Percentiles rank a stretch among this genome's conserved stretches.
phyloP scores from a whole-genome alignment of 2,888 invertebrate genomes.

The Nephrotoma flavescens region DNA sequence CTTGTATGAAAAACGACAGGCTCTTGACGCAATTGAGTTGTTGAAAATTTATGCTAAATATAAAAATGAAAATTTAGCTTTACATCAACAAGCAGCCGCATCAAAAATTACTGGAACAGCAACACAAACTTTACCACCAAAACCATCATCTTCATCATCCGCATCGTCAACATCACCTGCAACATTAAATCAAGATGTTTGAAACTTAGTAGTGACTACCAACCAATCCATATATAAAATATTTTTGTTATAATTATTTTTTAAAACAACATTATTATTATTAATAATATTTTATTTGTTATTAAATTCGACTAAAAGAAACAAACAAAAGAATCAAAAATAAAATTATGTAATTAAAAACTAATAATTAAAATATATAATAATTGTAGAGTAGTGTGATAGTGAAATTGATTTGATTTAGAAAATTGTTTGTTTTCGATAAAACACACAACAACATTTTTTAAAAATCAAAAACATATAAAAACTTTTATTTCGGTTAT shows the following conservation, averaged over 20 bases:
- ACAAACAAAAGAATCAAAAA: neutral
- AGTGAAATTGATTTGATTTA: neutral
- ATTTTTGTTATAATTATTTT: neutral
- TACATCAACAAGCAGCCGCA: conserved; percentile 30
- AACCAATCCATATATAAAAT: neutral
- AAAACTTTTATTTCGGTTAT: neutral
- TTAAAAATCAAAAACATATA: neutral
- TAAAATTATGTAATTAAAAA: neutral
- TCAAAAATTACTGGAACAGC: conserved; percentile 28
- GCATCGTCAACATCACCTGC: conserved; percentile 13
- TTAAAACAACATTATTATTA: neutral
- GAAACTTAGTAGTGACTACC: neutral
- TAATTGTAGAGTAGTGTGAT: neutral
- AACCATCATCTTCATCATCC: conserved; percentile 20
- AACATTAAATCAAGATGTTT: conserved; percentile 4
- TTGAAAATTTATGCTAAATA: conserved; percentile 44
- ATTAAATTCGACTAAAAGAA: too few species aligned
- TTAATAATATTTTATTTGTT: neutral
- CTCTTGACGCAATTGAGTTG: conserved; percentile 74
- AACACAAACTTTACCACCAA: conserved; percentile 11
- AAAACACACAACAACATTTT: neutral
- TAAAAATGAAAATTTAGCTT: conserved; percentile 27
- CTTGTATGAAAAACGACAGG: conserved; percentile 68
- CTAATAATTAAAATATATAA: neutral
- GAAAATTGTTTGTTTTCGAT: neutral